These are phyloP conservation scores for Geopemphigus sp. DNA, from an alignment of 1,140 invertebrate species.

Conservation along the genomic window DNA sequence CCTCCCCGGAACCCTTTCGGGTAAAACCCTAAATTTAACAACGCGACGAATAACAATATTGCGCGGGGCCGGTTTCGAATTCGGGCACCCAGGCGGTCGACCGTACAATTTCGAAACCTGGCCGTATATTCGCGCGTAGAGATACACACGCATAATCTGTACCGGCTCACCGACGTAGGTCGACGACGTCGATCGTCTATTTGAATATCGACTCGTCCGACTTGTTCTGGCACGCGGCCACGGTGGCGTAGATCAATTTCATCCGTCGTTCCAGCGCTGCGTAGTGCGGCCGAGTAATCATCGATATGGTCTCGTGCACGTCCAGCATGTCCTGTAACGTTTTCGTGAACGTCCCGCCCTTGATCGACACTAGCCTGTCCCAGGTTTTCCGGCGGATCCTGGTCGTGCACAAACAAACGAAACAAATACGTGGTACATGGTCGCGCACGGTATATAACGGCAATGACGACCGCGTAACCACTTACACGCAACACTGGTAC, in stretches of 20 bases:
- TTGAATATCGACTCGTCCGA: constrained; percentile 4
- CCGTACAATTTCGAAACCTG: no score
- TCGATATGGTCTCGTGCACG: constrained; percentile 60
- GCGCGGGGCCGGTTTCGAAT: no score
- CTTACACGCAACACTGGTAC: constrained; percentile 86
- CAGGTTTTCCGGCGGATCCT: constrained; percentile 70
- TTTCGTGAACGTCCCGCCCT: constrained; percentile 64
- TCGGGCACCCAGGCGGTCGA: no score
- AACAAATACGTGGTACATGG: no score
- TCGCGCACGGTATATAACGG: no score
- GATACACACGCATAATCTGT: no score
- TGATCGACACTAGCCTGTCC: constrained; percentile 67
- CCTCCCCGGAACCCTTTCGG: no score
- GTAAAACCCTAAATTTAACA: no score
- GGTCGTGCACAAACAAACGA: constrained; percentile 53
- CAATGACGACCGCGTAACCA: not conserved
- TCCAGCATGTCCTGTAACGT: constrained; percentile 59
- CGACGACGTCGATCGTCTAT: no score
- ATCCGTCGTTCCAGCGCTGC: constrained; percentile 77
- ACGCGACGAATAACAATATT: no score
- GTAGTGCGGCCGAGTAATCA: constrained; percentile 73
- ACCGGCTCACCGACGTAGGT: no score
- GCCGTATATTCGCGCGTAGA: no score
- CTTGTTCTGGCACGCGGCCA: constrained; percentile 65
- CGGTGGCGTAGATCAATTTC: constrained; percentile 67